Percentiles rank a stretch among this genome's conserved stretches.
These are phyloP conservation scores for Pogona vitticeps DNA, from an alignment of 2,113 vertebrate species.

Conservation along the genomic window DNA sequence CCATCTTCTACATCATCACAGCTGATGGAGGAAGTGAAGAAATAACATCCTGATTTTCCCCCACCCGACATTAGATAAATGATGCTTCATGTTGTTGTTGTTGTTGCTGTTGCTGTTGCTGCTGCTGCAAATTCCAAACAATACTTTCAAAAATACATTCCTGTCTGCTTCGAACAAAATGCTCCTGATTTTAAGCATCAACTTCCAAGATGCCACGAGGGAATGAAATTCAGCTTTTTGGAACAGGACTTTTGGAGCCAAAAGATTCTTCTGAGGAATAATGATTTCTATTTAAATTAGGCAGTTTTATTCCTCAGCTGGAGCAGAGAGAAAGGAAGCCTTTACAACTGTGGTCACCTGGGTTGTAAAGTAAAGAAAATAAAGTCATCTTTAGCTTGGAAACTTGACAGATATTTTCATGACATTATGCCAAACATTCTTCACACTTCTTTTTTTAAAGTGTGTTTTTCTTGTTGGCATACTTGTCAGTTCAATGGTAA, in stretches of 20 bases:
- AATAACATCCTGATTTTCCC: conserved; percentile 32
- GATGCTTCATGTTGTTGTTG: conserved; percentile 17
- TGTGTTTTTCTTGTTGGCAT: conserved; percentile 64
- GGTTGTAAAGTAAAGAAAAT: conserved; percentile 62
- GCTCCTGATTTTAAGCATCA: conserved; percentile 61
- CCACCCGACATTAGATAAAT: conserved; percentile 50
- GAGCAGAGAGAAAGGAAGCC: conserved; percentile 58
- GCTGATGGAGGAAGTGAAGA: conserved; percentile 60
- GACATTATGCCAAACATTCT: conserved; percentile 50
- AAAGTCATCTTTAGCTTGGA: conserved; percentile 49
- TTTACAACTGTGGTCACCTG: conserved; percentile 62
- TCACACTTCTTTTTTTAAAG: conserved; percentile 32
- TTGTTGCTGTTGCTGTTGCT: too few relatives aligned
- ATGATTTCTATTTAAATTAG: conserved; percentile 75
- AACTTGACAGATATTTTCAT: conserved; percentile 66
- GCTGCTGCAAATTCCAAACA: conserved; percentile 17
- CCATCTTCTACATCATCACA: neutral
- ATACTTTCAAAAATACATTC: neutral
- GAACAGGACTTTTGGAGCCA: conserved; percentile 69
- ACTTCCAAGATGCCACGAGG: conserved; percentile 62
- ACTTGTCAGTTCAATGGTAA: conserved; percentile 69
- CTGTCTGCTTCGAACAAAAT: conserved; percentile 53
- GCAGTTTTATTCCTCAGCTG: conserved; percentile 72
- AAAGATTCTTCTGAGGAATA: conserved; percentile 71
- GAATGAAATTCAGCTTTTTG: conserved; percentile 65